Conservation (phyloP, 2,888 invertebrate species). For the Campoletis raptor region DNA sequence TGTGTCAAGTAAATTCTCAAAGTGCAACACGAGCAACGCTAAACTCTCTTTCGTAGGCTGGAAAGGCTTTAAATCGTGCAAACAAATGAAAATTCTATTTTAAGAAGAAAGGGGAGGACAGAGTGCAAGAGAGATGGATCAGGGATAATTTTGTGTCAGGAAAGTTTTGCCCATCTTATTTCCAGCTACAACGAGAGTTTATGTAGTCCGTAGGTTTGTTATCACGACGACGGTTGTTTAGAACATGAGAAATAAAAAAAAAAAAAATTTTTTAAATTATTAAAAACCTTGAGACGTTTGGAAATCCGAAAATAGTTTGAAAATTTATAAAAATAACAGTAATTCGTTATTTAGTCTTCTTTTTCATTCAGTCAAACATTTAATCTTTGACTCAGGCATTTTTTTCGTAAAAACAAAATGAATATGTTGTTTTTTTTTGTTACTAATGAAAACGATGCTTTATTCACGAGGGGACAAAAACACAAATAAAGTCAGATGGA, state of each 20-base stretch:
- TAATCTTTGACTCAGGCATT: neutral
- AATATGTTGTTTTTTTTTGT: neutral
- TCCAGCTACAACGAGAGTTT: neutral
- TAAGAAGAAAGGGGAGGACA: slow-evolving; percentile 21
- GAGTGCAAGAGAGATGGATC: slow-evolving; percentile 3
- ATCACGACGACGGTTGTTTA: neutral
- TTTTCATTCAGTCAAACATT: neutral
- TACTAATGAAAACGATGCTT: neutral
- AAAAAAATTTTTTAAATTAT: neutral
- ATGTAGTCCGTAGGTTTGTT: neutral
- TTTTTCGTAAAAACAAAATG: neutral
- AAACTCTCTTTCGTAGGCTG: slow-evolving; percentile 28
- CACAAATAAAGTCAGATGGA: neutral
- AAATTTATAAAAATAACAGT: neutral
- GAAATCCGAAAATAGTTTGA: neutral
- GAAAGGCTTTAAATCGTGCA: slow-evolving; percentile 53
- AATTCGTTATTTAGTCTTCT: neutral
- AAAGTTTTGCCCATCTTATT: slow-evolving; percentile 11
- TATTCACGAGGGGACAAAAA: slow-evolving; percentile 2
- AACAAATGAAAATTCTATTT: slow-evolving; percentile 68
- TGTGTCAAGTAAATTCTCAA: neutral
- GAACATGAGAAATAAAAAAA: neutral
- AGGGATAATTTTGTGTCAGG: slow-evolving; percentile 27
- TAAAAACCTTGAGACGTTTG: neutral
- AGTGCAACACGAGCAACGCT: neutral